Conservation (phyloP, 1,140 invertebrate species). For the Matsumurasca onukii region DNA sequence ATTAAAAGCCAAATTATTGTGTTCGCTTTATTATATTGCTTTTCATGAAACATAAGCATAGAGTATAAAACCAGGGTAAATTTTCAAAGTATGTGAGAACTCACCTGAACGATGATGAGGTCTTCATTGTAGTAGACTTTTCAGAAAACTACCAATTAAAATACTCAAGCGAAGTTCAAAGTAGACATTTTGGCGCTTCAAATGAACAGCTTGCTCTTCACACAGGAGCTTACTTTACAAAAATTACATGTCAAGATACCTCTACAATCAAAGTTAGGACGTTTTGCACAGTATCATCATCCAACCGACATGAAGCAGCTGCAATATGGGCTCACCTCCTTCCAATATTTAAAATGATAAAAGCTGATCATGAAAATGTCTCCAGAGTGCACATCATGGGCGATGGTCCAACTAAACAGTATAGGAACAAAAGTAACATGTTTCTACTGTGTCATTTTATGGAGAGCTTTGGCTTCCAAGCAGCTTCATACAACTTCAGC, state of each 20-base stretch:
- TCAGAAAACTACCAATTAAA: slow-evolving; percentile 18
- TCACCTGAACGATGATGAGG: slow-evolving; percentile 1
- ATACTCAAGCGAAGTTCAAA: slow-evolving; percentile 12
- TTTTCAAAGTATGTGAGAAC: slow-evolving; percentile 11
- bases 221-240: slow-evolving; percentile 14
- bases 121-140: not conserved
- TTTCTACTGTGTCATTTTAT: not conserved
- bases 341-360: slow-evolving; percentile 6
- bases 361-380: slow-evolving; percentile 2
- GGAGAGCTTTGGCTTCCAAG: slow-evolving; percentile 4
- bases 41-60: slow-evolving; percentile 46
- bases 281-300: slow-evolving; percentile 12
- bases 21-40: not conserved
- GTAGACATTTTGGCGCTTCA: slow-evolving; percentile 9
- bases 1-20: slow-evolving; percentile 20
- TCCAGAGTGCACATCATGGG: not conserved
- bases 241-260: not conserved
- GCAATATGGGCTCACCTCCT: slow-evolving; percentile 13
- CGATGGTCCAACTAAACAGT: not conserved
- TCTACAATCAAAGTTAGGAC: slow-evolving; percentile 12
- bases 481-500: slow-evolving; percentile 1
- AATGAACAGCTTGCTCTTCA: slow-evolving; percentile 14
- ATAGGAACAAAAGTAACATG: slow-evolving; percentile 19
- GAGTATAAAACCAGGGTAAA: slow-evolving; percentile 27
- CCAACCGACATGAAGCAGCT: slow-evolving; percentile 7